These are phyloP conservation scores for Meda fulgida DNA, from an alignment of 2,797 vertebrate species.

Conservation along the genomic window DNA sequence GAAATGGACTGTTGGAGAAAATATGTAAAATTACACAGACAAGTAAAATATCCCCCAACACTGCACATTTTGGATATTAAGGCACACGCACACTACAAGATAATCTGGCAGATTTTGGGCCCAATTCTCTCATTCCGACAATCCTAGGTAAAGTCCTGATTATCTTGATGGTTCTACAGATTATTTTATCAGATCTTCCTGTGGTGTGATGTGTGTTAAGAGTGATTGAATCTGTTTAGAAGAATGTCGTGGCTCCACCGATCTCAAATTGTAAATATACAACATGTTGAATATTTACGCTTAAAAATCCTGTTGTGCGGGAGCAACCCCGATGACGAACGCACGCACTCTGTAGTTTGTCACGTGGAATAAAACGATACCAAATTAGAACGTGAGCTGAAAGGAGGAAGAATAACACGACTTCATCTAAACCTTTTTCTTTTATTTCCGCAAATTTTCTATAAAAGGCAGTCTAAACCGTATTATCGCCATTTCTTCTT, in stretches of 20 bases:
- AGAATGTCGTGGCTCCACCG: not conserved
- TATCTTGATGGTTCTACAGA: too few species aligned
- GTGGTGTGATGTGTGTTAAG: too few species aligned
- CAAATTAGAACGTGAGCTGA: not conserved
- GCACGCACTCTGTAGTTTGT: not conserved
- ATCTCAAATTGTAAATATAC: not conserved
- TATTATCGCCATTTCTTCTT: not conserved
- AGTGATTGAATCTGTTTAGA: not conserved
- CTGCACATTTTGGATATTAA: not conserved
- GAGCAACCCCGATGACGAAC: not conserved
- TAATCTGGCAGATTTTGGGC: not conserved
- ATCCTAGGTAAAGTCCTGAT: not conserved
- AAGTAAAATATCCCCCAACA: not conserved
- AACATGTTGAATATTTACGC: not conserved
- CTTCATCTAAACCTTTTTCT: not conserved
- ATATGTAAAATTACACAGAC: not conserved
- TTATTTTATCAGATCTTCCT: too few species aligned
- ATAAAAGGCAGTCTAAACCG: not conserved
- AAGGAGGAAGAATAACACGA: not conserved
- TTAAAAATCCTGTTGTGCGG: not conserved
- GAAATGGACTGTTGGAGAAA: not conserved
- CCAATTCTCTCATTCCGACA: not conserved
- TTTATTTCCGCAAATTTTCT: not conserved
- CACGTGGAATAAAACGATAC: not conserved
- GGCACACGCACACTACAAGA: not conserved